Conservation (phyloP, 2,888 invertebrate genomes). For the Lordiphosa andalusiaca region DNA sequence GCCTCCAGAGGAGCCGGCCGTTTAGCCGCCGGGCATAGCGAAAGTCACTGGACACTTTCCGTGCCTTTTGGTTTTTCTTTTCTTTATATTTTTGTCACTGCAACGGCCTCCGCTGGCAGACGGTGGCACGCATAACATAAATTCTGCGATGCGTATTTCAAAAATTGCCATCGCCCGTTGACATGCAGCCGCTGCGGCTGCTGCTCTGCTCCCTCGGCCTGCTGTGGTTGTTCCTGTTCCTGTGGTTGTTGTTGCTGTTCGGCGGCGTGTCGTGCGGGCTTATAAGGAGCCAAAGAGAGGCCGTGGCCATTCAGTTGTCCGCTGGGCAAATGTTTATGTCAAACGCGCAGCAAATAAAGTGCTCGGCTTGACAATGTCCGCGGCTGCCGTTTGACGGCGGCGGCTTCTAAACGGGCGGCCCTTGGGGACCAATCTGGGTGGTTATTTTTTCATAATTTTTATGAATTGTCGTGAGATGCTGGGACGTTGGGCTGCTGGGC, state of each 20-base stretch:
- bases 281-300: conserved; percentile 69
- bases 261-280: conserved; percentile 65
- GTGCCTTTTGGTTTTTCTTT: conserved; percentile 38
- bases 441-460: conserved; percentile 69
- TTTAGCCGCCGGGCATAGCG: conserved; percentile 44
- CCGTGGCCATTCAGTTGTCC: conserved; percentile 72
- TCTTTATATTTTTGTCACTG: conserved; percentile 45
- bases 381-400: conserved; percentile 29
- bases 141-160: conserved; percentile 72
- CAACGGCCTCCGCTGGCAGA: conserved; percentile 3
- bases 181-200: conserved; percentile 31
- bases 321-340: conserved; percentile 74
- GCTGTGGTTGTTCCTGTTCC: conserved; percentile 8
- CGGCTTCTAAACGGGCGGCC: conserved; percentile 35
- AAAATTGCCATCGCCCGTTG: conserved; percentile 62
- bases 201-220: conserved; percentile 24
- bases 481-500: neutral
- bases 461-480: conserved; percentile 60
- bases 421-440: conserved; percentile 75
- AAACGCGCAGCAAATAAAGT: conserved; percentile 72
- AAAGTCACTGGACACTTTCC: conserved; percentile 69
- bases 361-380: conserved; percentile 72
- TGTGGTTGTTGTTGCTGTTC: conserved; percentile 24
- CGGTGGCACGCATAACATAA: conserved; percentile 71
- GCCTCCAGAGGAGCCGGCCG: conserved; percentile 54